Percentiles rank a stretch among this genome's conserved stretches.
phyloP scores from a whole-genome alignment of 2,113 vertebrate species.

The Elephantulus edwardii region DNA sequence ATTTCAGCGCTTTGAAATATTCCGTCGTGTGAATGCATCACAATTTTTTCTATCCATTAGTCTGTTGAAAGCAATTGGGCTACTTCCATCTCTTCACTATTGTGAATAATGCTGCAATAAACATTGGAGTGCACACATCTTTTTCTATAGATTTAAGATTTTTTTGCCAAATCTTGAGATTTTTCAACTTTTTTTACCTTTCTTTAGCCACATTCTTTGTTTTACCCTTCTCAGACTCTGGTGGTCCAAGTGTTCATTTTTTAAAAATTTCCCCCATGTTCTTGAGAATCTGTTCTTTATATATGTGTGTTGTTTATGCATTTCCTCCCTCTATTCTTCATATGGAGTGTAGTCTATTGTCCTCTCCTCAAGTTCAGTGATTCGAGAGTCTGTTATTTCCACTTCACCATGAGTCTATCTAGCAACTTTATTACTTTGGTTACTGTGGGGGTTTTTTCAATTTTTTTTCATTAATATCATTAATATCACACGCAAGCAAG shows the following conservation, averaged over 20 bases:
- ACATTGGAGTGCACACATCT: neutral
- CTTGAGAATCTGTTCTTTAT: neutral
- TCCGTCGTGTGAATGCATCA: too few species aligned
- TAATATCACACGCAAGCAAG: too few species aligned
- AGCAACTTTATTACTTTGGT: neutral
- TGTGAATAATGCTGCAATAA: too few species aligned
- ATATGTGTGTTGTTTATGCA: too few species aligned
- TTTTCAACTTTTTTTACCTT: neutral
- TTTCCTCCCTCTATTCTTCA: neutral
- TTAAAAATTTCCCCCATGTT: neutral
- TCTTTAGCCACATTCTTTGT: neutral
- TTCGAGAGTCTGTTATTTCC: neutral
- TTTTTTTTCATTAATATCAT: too few species aligned
- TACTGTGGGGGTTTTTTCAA: too few species aligned
- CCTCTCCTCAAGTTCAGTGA: slow-evolving; percentile 4
- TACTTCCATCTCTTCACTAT: too few species aligned
- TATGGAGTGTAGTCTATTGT: neutral
- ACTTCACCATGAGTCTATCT: neutral
- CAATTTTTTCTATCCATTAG: too few species aligned
- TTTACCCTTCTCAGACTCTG: neutral
- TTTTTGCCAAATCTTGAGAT: neutral
- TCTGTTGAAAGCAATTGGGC: too few species aligned
- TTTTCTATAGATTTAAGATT: neutral
- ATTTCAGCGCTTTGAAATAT: too few species aligned
- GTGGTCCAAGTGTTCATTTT: slow-evolving; percentile 3